Evolutionary conservation across 2,888 invertebrate genomes (phyloP), one percentile per base, ranked within the genome.

Genomic region (Cryptocephalus moraei): DNA sequence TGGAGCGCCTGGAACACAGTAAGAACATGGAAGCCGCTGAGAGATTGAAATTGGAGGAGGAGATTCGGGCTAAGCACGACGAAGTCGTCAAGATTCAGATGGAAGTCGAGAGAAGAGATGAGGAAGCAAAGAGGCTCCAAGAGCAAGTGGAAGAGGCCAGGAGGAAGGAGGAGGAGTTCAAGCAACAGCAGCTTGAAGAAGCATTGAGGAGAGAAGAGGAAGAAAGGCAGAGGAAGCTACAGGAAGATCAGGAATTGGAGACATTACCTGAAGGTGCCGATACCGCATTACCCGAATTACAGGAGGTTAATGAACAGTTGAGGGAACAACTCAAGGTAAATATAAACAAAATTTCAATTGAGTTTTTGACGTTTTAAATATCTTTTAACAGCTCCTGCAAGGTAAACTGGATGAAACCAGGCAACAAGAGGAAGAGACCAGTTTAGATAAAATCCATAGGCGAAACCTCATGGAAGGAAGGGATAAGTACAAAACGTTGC

Each of bases 1-100:
- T 93, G 82, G 81, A 82, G 59, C 84, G 91, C 64, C 80, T 95
- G 59, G 92, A 93, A 72, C 86, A 89, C 66, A 85, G 84, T 65
- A 90, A 91, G 76, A 84, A 90, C 65, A 84, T 93, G 86, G 93
- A 94, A 73, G 84, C 84, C 39, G 88, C 80, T 1, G 66, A 91
- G 70, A 81, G 86, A 64, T 77, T 76, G 56, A 90, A 89, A 70
- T 75, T 91, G 49, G 91, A 92, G 66, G 88, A 89, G 49, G 92
- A 91, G 74, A 93, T 93, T 63, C 78, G 78, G 67, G 74, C 75
- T 53, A 92, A 92, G 70, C 91, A 91, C 68, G 79, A 54, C 4
- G 65, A 68, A 57, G 69, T 56, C 32, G 58, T 60, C 33, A 51
- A 50, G 13, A 68, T 70, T 11, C 68, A 70, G 50, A 60, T 64